These are phyloP conservation scores for Tringa solitaria DNA, from an alignment of 2,113 vertebrate genomes.

Conservation along the genomic window DNA sequence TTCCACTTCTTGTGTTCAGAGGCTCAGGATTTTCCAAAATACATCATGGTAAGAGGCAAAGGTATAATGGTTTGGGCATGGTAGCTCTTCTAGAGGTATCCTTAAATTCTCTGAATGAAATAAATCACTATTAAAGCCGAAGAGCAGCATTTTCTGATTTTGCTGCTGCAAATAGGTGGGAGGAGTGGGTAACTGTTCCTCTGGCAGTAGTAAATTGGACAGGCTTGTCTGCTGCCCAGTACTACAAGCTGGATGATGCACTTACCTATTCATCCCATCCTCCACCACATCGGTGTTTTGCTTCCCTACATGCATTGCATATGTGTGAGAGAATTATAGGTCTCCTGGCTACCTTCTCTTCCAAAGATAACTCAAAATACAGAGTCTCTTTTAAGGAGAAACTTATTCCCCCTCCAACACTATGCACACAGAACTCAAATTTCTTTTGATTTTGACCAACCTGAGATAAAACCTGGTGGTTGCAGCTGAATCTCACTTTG, in stretches of 20 bases:
- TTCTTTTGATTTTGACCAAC: neutral
- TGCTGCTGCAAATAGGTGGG: neutral
- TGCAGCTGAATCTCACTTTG: slow-evolving; percentile 12
- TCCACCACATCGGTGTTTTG: neutral
- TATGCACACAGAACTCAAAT: neutral
- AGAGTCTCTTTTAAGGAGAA: neutral
- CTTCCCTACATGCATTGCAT: neutral
- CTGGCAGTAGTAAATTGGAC: neutral
- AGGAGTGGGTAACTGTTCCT: neutral
- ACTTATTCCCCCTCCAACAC: neutral
- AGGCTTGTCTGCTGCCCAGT: neutral
- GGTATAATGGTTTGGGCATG: neutral
- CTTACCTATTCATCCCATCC: neutral
- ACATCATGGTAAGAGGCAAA: neutral
- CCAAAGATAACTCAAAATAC: neutral
- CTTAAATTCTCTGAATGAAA: neutral
- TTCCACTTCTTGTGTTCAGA: neutral
- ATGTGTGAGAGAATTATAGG: neutral
- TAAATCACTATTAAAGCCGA: neutral
- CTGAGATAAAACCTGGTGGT: neutral
- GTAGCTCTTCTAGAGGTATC: neutral
- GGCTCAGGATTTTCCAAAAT: neutral
- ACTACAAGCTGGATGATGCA: neutral
- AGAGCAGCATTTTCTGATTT: neutral
- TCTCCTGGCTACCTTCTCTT: neutral